Percentiles rank a stretch among this genome's conserved stretches.
Evolutionary conservation across 2,888 invertebrate genomes (phyloP).

Genomic region (Teleogryllus oceanicus): DNA sequence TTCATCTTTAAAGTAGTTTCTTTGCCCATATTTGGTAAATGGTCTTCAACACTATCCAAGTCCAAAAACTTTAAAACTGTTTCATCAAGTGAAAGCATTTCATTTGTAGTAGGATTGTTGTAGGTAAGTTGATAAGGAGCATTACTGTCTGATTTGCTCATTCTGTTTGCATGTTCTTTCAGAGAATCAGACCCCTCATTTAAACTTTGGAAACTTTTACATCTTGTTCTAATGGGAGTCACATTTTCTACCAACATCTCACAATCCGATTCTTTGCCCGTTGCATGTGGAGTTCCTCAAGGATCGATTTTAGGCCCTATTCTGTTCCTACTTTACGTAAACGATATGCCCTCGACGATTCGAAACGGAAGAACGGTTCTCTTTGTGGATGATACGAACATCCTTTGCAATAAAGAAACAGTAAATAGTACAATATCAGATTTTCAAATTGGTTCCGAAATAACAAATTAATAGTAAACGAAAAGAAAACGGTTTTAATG

Average conservation of each 20-base stretch:
- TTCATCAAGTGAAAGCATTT: conserved; percentile 33
- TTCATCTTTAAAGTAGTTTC: background rate
- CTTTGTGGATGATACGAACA: no score
- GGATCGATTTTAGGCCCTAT: no score
- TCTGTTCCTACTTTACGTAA: no score
- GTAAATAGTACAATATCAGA: no score
- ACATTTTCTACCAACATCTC: conserved; percentile 21
- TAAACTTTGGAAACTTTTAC: background rate
- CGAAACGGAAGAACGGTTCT: no score
- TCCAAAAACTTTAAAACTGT: conserved; percentile 32
- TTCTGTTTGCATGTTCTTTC: background rate
- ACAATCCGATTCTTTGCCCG: no score
- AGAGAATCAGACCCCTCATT: background rate
- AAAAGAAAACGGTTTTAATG: no score
- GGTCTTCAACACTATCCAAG: conserved; percentile 32
- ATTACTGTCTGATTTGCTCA: background rate
- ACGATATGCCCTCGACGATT: no score
- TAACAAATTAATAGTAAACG: no score
- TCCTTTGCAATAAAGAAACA: no score
- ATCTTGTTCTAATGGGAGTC: conserved; percentile 19
- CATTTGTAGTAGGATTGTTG: background rate
- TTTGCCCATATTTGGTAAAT: conserved; percentile 18
- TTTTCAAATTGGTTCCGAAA: no score
- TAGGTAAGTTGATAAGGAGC: background rate
- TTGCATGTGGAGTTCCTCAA: no score